These are phyloP conservation scores for Silurus asotus DNA, from an alignment of 2,113 vertebrate species.

Conservation along the genomic window DNA sequence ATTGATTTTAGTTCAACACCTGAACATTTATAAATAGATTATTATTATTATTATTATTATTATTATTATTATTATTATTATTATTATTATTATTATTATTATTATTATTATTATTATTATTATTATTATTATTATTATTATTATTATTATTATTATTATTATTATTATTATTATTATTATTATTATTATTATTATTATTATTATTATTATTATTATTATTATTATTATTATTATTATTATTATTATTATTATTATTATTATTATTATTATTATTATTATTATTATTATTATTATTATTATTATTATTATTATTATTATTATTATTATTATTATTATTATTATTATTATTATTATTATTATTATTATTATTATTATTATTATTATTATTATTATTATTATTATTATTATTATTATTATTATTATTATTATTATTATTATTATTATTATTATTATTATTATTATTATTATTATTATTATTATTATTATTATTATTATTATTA, in stretches of 20 bases:
- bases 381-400: background rate
- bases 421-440: background rate
- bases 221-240: background rate
- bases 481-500: background rate
- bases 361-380: background rate
- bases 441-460: background rate
- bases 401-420: background rate
- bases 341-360: background rate
- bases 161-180: background rate
- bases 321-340: background rate
- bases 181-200: background rate
- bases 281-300: background rate
- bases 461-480: background rate
- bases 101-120: background rate
- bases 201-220: background rate
- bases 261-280: background rate
- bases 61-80: background rate
- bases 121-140: background rate
- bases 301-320: background rate
- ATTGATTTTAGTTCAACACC: background rate
- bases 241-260: background rate
- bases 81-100: background rate
- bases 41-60: background rate
- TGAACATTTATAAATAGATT: background rate
- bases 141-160: background rate